Evolutionary conservation across 2,113 vertebrate species (phyloP).

Genomic region (Leptosomus discolor): DNA sequence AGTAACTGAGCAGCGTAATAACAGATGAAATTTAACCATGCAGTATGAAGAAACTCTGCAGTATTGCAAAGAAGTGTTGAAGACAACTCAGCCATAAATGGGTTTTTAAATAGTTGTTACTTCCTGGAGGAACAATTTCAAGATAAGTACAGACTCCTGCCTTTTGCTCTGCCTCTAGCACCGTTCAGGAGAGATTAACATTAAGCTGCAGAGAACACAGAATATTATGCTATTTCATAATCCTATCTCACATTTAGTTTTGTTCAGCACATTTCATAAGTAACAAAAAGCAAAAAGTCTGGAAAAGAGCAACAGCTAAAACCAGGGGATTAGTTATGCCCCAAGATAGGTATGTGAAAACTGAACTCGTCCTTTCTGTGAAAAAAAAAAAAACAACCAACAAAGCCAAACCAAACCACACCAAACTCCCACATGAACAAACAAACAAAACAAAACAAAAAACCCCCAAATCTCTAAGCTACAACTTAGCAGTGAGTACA

Average conservation of each 20-base stretch:
- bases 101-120: neutral
- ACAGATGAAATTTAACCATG: neutral
- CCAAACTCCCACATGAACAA: neutral
- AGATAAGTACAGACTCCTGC: neutral
- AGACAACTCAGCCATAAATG: neutral
- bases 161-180: neutral
- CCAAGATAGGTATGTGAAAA: neutral
- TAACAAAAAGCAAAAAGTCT: neutral
- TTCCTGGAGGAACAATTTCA: neutral
- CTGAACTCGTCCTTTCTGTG: neutral
- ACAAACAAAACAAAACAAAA: neutral
- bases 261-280: neutral
- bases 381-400: neutral
- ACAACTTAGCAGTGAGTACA: neutral
- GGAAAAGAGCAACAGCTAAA: neutral
- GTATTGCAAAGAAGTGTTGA: neutral
- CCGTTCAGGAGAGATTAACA: neutral
- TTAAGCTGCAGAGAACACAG: neutral
- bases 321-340: neutral
- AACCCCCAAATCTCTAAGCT: neutral
- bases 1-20: neutral
- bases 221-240: neutral
- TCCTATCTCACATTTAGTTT: neutral
- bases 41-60: neutral
- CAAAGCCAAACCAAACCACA: neutral